These are phyloP conservation scores for Andricus quercusramuli DNA, from an alignment of 2,888 invertebrate genomes.

Conservation along the genomic window DNA sequence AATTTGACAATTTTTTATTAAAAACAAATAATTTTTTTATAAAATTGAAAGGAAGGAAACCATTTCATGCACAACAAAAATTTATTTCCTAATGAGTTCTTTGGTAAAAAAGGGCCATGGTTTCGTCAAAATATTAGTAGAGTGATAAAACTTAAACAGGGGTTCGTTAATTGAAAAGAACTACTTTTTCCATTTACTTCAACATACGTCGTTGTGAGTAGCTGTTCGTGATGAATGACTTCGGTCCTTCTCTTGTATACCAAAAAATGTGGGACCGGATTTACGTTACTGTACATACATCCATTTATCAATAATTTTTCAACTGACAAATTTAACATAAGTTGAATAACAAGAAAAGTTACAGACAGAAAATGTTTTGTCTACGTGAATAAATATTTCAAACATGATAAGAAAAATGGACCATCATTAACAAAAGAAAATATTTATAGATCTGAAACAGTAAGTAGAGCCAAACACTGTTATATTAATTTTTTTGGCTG, in stretches of 20 bases:
- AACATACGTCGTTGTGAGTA: slow-evolving; percentile 35
- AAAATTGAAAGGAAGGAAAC: too few species aligned
- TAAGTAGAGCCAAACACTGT: neutral
- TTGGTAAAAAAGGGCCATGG: neutral
- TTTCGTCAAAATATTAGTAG: slow-evolving; percentile 10
- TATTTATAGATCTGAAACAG: neutral
- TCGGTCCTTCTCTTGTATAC: slow-evolving; percentile 29
- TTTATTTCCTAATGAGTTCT: neutral
- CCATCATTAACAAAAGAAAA: neutral
- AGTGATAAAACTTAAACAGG: slow-evolving; percentile 1
- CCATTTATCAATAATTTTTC: neutral
- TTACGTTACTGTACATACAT: slow-evolving; percentile 21
- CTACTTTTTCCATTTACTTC: slow-evolving; percentile 26
- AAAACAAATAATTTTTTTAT: too few species aligned
- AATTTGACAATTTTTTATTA: neutral
- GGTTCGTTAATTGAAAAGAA: slow-evolving; percentile 15
- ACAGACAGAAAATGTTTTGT: too few species aligned
- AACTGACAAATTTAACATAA: neutral
- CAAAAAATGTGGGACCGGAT: slow-evolving; percentile 5
- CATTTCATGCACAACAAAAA: neutral
- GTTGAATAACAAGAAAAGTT: too few species aligned
- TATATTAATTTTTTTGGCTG: too few species aligned
- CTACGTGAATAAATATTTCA: too few species aligned
- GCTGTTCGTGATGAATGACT: slow-evolving; percentile 30
- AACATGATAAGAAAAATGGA: too few species aligned